Percentiles rank a stretch among this genome's conserved stretches.
Evolutionary conservation across 2,888 invertebrate species (phyloP).

Genomic region (Oscheius sp.): DNA sequence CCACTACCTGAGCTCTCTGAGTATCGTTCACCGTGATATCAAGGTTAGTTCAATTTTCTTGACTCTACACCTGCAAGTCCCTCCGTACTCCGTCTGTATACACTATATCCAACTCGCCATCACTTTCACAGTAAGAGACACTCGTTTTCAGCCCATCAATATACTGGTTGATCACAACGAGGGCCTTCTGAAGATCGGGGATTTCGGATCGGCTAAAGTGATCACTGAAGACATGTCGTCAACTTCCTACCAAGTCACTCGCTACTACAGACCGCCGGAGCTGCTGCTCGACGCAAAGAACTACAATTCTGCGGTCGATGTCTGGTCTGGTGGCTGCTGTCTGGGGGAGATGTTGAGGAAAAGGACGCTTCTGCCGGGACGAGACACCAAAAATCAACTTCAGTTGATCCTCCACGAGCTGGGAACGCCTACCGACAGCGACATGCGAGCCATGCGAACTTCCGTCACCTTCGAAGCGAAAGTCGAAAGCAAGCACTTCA

Average conservation of each 20-base stretch:
- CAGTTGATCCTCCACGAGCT: constrained; percentile 44
- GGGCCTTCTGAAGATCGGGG: constrained; percentile 62
- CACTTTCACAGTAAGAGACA: no score
- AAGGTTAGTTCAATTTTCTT: constrained; percentile 19
- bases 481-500: background rate
- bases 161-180: constrained; percentile 55
- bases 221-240: constrained; percentile 45
- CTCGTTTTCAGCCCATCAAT: constrained; percentile 44
- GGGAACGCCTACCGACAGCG: constrained; percentile 41
- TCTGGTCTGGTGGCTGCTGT: constrained; percentile 63
- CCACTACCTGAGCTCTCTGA: constrained; percentile 40
- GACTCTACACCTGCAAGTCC: no score
- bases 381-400: constrained; percentile 45
- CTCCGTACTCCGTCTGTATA: no score
- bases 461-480: constrained; percentile 14
- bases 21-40: constrained; percentile 51
- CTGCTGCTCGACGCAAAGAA: constrained; percentile 51
- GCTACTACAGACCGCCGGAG: constrained; percentile 67
- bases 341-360: constrained; percentile 60
- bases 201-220: constrained; percentile 65
- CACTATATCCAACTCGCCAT: no score
- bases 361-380: constrained; percentile 52
- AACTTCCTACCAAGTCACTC: constrained; percentile 62
- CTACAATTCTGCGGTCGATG: constrained; percentile 57
- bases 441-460: constrained; percentile 45